These are phyloP conservation scores for Ctenicera cuprea DNA, from an alignment of 2,888 invertebrate species.

Conservation along the genomic window DNA sequence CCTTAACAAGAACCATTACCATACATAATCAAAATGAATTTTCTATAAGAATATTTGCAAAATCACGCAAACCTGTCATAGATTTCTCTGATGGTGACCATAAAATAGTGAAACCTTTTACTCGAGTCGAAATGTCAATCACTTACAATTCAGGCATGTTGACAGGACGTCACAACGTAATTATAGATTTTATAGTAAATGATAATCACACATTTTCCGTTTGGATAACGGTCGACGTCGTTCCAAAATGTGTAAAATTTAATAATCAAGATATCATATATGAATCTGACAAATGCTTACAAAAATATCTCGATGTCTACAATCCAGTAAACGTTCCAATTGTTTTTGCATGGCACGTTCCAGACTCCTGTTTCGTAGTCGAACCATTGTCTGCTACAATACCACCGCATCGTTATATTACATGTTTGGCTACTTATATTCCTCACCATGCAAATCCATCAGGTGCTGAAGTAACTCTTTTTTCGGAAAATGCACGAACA, in stretches of 20 bases:
- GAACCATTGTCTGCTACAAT: slow-evolving; percentile 75
- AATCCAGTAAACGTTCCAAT: slow-evolving; percentile 76
- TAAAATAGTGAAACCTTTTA: slow-evolving; percentile 55
- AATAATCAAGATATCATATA: slow-evolving; percentile 65
- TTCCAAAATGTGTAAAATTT: slow-evolving; percentile 67
- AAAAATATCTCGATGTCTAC: slow-evolving; percentile 73
- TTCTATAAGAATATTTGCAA: slow-evolving; percentile 62
- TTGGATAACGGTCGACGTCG: slow-evolving; percentile 69
- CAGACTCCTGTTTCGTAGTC: slow-evolving; percentile 72
- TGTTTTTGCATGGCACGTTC: slow-evolving; percentile 73
- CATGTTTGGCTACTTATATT: slow-evolving; percentile 71
- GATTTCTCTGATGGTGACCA: slow-evolving; percentile 57
- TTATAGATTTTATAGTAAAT: slow-evolving; percentile 71
- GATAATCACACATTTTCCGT: slow-evolving; percentile 70
- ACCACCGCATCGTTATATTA: slow-evolving; percentile 73
- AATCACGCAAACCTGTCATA: slow-evolving; percentile 57
- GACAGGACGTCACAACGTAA: slow-evolving; percentile 66
- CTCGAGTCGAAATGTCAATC: slow-evolving; percentile 58
- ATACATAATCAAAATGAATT: slow-evolving; percentile 70
- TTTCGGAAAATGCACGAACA: slow-evolving; percentile 66
- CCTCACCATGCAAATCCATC: slow-evolving; percentile 59
- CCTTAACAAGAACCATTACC: slow-evolving; percentile 61
- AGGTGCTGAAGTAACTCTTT: slow-evolving; percentile 64
- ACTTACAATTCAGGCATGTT: slow-evolving; percentile 60
- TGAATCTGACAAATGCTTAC: slow-evolving; percentile 66